phyloP scores from a whole-genome alignment of 1,140 invertebrate species.

The Bombus pyrosoma region DNA sequence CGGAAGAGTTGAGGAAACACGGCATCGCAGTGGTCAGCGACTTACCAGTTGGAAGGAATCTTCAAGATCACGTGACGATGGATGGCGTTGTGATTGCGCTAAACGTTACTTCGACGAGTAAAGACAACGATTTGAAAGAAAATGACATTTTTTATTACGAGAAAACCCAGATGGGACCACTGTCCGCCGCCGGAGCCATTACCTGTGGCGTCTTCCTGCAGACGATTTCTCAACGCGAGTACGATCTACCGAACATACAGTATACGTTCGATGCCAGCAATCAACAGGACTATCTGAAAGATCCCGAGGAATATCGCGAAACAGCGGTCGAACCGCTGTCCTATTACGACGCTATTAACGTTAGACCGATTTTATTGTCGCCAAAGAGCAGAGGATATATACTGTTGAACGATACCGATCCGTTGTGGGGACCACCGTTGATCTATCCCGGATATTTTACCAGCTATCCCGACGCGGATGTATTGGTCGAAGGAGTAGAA shows the following conservation, averaged over 20 bases:
- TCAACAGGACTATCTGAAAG: slow-evolving; percentile 69
- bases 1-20: slow-evolving; percentile 79
- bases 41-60: slow-evolving; percentile 88
- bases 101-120: slow-evolving; percentile 82
- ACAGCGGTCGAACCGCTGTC: slow-evolving; percentile 68
- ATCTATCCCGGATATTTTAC: slow-evolving; percentile 85
- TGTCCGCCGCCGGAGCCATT: slow-evolving; percentile 75
- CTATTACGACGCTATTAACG: slow-evolving; percentile 78
- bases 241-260: slow-evolving; percentile 85
- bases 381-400: slow-evolving; percentile 84
- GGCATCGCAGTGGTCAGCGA: slow-evolving; percentile 83
- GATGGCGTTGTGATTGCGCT: slow-evolving; percentile 82
- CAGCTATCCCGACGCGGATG: slow-evolving; percentile 78
- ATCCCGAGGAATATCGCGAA: slow-evolving; percentile 73
- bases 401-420: slow-evolving; percentile 82
- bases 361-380: slow-evolving; percentile 80
- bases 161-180: slow-evolving; percentile 70
- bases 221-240: slow-evolving; percentile 68
- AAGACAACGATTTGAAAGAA: slow-evolving; percentile 80
- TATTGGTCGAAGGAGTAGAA: slow-evolving; percentile 80
- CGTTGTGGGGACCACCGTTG: slow-evolving; percentile 83
- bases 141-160: slow-evolving; percentile 82
- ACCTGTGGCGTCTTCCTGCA: slow-evolving; percentile 73
- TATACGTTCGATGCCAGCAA: slow-evolving; percentile 84
- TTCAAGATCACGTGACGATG: slow-evolving; percentile 86